phyloP scores from a whole-genome alignment of 1,140 invertebrate genomes.

The Wasmannia auropunctata region DNA sequence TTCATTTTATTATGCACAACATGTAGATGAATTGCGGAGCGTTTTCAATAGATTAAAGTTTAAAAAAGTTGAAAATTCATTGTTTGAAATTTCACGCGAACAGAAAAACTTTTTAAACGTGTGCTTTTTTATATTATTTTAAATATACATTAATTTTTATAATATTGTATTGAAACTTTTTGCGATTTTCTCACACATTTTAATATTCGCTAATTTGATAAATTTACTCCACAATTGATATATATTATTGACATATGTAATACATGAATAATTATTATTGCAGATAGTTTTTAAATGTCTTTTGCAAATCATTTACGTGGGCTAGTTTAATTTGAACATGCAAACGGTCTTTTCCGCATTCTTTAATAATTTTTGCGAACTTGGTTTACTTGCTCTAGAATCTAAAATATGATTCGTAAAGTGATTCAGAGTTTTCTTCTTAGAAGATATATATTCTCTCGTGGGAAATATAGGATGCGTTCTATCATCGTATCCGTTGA shows the following conservation, averaged over 20 bases:
- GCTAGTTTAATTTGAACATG: neutral
- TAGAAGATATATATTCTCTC: slow-evolving; percentile 19
- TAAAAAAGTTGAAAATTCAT: neutral
- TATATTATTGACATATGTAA: neutral
- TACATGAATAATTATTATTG: neutral
- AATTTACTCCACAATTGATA: neutral
- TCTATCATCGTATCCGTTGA: slow-evolving; percentile 42
- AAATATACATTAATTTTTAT: neutral
- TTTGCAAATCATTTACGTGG: neutral
- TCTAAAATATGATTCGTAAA: slow-evolving; percentile 10
- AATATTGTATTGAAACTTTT: neutral
- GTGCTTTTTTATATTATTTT: neutral
- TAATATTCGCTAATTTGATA: neutral
- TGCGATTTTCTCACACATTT: neutral
- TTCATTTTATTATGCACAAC: neutral
- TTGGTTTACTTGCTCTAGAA: neutral
- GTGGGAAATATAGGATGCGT: slow-evolving; percentile 17
- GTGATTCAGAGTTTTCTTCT: neutral
- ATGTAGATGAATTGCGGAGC: neutral
- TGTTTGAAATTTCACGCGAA: neutral
- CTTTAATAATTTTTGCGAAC: neutral
- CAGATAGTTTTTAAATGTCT: neutral
- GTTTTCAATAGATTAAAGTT: slow-evolving; percentile 22
- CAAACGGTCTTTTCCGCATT: neutral
- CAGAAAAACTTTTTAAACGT: neutral